phyloP scores from a whole-genome alignment of 2,113 vertebrate species.

The Gobio gobio region DNA sequence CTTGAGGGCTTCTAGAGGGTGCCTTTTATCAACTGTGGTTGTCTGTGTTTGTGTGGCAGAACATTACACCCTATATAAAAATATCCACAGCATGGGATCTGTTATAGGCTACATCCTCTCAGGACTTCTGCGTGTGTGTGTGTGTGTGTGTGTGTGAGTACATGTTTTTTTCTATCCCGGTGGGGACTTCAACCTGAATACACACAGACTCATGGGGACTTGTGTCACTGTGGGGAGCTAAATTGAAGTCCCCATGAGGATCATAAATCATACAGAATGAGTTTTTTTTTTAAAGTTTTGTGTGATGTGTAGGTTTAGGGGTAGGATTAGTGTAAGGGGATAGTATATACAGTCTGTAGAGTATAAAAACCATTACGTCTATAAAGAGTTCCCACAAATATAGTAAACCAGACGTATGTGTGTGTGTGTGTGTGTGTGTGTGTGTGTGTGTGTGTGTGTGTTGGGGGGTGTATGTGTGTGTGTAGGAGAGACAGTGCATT shows the following conservation, averaged over 20 bases:
- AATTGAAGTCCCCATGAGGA: no score
- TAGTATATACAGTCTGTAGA: no score
- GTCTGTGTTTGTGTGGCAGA: background rate
- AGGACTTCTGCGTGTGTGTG: background rate
- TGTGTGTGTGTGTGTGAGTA: background rate
- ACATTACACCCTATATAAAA: background rate
- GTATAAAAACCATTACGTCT: no score
- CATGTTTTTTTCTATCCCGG: no score
- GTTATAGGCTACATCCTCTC: slow-evolving; percentile 7
- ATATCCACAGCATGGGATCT: background rate
- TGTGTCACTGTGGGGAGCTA: no score
- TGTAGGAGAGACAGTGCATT: background rate
- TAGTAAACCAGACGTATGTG: background rate
- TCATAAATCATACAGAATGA: no score
- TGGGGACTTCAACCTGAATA: no score
- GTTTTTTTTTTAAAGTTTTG: no score
- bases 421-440: slow-evolving; percentile 14
- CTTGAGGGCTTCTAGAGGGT: slow-evolving; percentile 7
- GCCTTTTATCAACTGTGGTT: slow-evolving; percentile 7
- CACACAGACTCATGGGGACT: no score
- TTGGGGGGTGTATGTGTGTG: background rate
- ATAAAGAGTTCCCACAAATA: no score
- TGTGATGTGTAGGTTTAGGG: no score
- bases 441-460: background rate
- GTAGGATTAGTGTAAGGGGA: no score